These are phyloP conservation scores for Dascillus cervinus DNA, from an alignment of 2,888 invertebrate genomes.

Conservation along the genomic window DNA sequence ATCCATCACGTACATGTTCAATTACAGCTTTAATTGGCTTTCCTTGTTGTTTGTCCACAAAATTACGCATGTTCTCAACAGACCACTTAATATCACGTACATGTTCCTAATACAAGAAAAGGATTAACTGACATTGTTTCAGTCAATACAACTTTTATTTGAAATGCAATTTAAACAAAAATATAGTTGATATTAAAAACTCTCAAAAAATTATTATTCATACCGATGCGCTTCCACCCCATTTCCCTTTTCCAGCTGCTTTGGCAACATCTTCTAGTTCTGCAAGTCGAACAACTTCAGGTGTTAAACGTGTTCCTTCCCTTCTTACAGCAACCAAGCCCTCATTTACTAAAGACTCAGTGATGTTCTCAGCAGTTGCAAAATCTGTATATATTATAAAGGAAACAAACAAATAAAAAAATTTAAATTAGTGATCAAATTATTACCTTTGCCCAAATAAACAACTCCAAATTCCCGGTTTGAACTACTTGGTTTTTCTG, in stretches of 20 bases:
- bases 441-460: slow-evolving; percentile 71
- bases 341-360: slow-evolving; percentile 80
- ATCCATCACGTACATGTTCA: slow-evolving; percentile 96
- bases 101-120: slow-evolving; percentile 50
- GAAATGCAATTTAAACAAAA: no score
- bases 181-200: no score
- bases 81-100: slow-evolving; percentile 83
- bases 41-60: slow-evolving; percentile 78
- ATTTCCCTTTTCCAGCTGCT: slow-evolving; percentile 78
- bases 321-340: slow-evolving; percentile 78
- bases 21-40: slow-evolving; percentile 89
- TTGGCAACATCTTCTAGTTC: slow-evolving; percentile 90
- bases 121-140: slow-evolving; percentile 1
- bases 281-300: slow-evolving; percentile 60
- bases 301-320: slow-evolving; percentile 55
- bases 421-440: slow-evolving; percentile 13
- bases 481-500: slow-evolving; percentile 76
- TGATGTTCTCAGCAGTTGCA: slow-evolving; percentile 74
- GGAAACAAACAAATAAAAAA: slow-evolving; percentile 6
- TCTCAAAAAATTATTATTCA: no score
- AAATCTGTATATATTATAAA: slow-evolving; percentile 38
- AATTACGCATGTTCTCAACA: slow-evolving; percentile 67
- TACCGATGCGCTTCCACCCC: slow-evolving; percentile 42
- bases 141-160: no score
- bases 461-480: slow-evolving; percentile 84